Conservation (phyloP, 1,140 invertebrate species). For the Daktulosphaira vitifoliae region DNA sequence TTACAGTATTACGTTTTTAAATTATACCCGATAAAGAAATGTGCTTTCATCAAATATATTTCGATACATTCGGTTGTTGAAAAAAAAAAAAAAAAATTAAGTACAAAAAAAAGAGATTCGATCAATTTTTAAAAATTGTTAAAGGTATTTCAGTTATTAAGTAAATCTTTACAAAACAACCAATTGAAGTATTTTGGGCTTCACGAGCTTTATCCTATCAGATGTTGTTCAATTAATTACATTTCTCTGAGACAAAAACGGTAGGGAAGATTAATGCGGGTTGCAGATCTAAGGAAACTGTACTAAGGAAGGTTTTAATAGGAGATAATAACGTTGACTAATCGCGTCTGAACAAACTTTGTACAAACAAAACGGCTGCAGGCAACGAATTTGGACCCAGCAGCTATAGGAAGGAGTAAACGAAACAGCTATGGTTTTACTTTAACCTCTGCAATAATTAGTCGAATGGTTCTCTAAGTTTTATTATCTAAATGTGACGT, state of each 20-base stretch:
- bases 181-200: background rate
- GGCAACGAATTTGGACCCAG: conserved; percentile 17
- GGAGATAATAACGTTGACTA: conserved; percentile 31
- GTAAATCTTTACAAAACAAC: too few relatives aligned
- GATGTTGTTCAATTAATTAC: conserved; percentile 25
- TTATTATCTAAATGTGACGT: conserved; percentile 13
- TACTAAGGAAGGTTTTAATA: conserved; percentile 7
- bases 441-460: conserved; percentile 22
- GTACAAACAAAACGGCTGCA: conserved; percentile 16
- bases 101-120: too few relatives aligned
- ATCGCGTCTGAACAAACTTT: conserved; percentile 17
- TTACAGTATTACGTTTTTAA: too few relatives aligned
- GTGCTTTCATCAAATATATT: too few relatives aligned
- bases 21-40: too few relatives aligned
- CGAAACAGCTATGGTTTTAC: background rate
- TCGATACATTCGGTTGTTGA: too few relatives aligned
- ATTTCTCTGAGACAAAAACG: conserved; percentile 24
- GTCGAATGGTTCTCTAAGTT: conserved; percentile 10
- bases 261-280: conserved; percentile 20
- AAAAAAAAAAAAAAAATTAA: too few relatives aligned
- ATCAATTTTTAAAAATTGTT: too few relatives aligned
- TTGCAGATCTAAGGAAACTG: conserved; percentile 12
- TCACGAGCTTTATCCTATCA: background rate
- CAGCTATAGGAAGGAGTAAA: background rate
- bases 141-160: too few relatives aligned